These are phyloP conservation scores for Upupa epops DNA, from an alignment of 2,113 vertebrate species.

Conservation along the genomic window DNA sequence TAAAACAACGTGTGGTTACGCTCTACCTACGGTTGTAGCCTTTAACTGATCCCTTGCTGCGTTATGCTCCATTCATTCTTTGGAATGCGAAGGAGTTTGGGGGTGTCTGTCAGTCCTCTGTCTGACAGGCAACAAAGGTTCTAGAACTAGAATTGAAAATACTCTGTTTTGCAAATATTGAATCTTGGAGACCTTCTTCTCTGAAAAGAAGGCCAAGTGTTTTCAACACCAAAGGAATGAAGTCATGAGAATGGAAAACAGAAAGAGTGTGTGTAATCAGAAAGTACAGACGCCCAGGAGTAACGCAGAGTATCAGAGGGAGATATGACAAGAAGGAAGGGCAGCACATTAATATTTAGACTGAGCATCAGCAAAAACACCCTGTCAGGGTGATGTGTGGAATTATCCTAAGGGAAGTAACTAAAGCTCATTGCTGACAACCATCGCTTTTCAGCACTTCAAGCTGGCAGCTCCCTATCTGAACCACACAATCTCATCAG, in stretches of 20 bases:
- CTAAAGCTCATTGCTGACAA: not conserved
- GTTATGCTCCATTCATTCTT: not conserved
- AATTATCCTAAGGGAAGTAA: constrained; percentile 18
- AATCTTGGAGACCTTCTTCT: not conserved
- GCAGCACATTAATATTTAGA: constrained; percentile 7
- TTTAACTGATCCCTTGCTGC: not conserved
- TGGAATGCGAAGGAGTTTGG: not conserved
- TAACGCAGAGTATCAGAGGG: not conserved
- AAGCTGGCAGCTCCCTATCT: not conserved
- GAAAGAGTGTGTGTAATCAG: not conserved
- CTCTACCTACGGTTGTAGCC: not conserved
- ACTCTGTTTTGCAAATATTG: not conserved
- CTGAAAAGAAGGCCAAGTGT: not conserved
- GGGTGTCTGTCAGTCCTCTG: not conserved
- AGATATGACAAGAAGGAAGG: not conserved
- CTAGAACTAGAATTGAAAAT: not conserved
- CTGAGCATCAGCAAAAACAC: constrained; percentile 5
- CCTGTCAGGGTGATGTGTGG: not conserved
- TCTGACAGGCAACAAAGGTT: not conserved
- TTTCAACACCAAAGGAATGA: not conserved
- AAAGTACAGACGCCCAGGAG: not conserved
- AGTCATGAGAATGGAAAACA: not conserved
- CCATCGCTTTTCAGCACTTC: not conserved
- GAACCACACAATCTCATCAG: not conserved
- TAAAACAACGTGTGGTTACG: not conserved